A percentile compares a stretch with the other conserved stretches of the same genome.
phyloP scores from a whole-genome alignment of 2,797 vertebrate genomes.

The Enteromius thamalakanensis region DNA sequence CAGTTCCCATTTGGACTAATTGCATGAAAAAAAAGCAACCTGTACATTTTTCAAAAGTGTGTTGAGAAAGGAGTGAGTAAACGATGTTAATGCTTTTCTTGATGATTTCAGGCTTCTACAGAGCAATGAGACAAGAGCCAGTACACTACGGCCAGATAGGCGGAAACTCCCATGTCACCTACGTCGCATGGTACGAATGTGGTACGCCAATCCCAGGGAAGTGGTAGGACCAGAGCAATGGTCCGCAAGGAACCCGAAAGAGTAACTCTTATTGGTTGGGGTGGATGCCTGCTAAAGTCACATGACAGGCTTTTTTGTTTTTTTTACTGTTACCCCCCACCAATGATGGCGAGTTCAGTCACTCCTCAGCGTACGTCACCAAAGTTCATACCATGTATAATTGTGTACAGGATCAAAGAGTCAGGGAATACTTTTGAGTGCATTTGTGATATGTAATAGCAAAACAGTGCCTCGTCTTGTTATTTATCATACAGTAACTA shows the following conservation, averaged over 20 bases:
- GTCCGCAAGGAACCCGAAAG: constrained; percentile 30
- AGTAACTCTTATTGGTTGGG: constrained; percentile 51
- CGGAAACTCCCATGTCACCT: constrained; percentile 86
- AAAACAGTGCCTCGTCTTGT: constrained; percentile 74
- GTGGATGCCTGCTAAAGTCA: constrained; percentile 45
- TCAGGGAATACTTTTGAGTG: constrained; percentile 77
- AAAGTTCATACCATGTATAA: constrained; percentile 73
- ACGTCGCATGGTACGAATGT: constrained; percentile 96
- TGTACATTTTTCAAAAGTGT: background rate
- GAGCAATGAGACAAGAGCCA: constrained; percentile 92
- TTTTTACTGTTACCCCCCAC: constrained; percentile 11
- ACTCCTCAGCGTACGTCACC: constrained; percentile 60
- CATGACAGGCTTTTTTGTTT: constrained; percentile 36
- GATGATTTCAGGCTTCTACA: constrained; percentile 84
- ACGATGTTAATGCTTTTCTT: background rate
- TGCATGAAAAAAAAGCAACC: background rate
- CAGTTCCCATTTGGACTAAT: background rate
- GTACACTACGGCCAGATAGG: constrained; percentile 93
- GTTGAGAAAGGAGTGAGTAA: background rate
- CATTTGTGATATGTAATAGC: constrained; percentile 76
- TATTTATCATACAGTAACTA: constrained; percentile 83
- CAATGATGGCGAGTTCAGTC: constrained; percentile 47
- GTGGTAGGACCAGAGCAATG: constrained; percentile 78
- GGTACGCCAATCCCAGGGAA: constrained; percentile 94
- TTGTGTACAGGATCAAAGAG: constrained; percentile 73